A percentile compares a stretch with the other conserved stretches of the same genome.
phyloP scores from a whole-genome alignment of 2,113 vertebrate species.

The Brachypodius melanocephalos region DNA sequence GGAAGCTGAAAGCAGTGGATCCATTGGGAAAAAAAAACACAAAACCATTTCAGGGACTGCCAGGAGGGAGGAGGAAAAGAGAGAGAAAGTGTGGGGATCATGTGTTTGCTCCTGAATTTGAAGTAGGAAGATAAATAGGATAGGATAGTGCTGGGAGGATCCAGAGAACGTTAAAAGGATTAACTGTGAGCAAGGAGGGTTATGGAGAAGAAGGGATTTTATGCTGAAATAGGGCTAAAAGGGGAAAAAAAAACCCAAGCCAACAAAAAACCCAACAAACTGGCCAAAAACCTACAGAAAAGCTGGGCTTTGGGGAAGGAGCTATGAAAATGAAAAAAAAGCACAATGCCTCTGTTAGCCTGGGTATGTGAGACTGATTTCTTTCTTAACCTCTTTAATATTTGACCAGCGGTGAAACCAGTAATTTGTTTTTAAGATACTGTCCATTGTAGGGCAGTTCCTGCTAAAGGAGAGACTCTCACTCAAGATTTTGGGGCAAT shows the following conservation, averaged over 20 bases:
- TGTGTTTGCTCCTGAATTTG: neutral
- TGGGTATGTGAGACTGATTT: fast-evolving
- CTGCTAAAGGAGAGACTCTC: neutral
- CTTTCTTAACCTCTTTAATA: neutral
- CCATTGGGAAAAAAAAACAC: neutral
- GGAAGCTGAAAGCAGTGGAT: neutral
- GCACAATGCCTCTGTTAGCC: neutral
- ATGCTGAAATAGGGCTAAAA: neutral
- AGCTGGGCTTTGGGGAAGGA: no score
- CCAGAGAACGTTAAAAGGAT: neutral
- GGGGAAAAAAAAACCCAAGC: neutral
- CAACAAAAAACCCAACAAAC: neutral
- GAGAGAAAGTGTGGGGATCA: neutral
- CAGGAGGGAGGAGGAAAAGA: neutral
- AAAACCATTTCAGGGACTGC: neutral
- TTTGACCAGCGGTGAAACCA: neutral
- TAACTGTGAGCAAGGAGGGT: neutral
- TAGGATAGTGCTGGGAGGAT: neutral
- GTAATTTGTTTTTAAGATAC: neutral
- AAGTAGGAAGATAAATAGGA: neutral
- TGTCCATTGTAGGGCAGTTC: neutral
- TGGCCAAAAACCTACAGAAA: neutral
- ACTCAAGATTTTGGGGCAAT: neutral
- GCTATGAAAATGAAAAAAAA: neutral
- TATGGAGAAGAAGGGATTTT: neutral